Evolutionary conservation across 2,113 vertebrate species (phyloP).

Genomic region (Cinclus cinclus): DNA sequence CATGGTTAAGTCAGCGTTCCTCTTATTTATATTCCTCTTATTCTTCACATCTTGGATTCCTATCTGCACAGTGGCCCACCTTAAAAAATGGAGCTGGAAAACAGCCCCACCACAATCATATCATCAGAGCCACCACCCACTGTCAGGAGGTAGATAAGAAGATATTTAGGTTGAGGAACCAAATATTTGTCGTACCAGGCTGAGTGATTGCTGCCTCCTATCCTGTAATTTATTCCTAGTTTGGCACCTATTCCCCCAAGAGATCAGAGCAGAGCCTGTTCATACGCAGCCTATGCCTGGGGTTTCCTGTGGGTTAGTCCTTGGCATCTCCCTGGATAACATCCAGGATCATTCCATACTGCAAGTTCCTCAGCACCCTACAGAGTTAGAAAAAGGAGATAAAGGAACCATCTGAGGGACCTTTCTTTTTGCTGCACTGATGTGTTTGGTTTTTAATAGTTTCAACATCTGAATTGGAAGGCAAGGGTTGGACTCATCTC

Average conservation of each 20-base stretch:
- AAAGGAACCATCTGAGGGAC: neutral
- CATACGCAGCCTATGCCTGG: neutral
- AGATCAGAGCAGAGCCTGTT: neutral
- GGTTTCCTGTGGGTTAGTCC: neutral
- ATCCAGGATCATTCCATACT: neutral
- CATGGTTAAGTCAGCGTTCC: neutral
- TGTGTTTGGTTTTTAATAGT: neutral
- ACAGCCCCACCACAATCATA: neutral
- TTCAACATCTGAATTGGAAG: neutral
- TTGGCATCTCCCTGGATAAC: neutral
- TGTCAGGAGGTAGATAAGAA: neutral
- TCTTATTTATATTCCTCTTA: neutral
- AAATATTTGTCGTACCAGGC: neutral
- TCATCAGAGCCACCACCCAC: neutral
- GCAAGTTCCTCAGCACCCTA: neutral
- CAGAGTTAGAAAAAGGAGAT: neutral
- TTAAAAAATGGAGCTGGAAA: neutral
- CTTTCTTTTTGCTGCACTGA: neutral
- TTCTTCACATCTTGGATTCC: neutral
- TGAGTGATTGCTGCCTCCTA: neutral
- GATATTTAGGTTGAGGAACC: neutral
- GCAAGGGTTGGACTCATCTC: neutral
- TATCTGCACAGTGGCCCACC: neutral
- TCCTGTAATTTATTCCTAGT: neutral
- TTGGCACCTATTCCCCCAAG: neutral